Conservation (phyloP, 2,888 invertebrate species). For the Pterobdella sp. region DNA sequence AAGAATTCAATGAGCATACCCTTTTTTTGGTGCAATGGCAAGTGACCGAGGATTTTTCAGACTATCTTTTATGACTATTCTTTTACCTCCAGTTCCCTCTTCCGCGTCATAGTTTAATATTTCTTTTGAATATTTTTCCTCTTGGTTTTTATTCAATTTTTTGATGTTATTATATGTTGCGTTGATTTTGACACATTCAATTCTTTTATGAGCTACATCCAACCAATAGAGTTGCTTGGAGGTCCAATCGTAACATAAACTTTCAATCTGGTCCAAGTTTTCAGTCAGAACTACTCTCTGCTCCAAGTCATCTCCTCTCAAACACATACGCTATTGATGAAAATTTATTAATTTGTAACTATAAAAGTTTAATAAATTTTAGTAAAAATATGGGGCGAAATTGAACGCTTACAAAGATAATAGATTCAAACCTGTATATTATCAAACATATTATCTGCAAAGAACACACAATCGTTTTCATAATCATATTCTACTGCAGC, state of each 20-base stretch:
- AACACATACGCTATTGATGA: constrained; percentile 48
- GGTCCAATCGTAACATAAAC: constrained; percentile 82
- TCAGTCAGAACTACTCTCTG: constrained; percentile 61
- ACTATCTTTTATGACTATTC: background rate
- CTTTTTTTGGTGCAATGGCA: constrained; percentile 16
- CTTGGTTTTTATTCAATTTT: constrained; percentile 61
- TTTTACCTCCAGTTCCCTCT: constrained; percentile 11
- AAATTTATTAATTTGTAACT: too few relatives aligned
- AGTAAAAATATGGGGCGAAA: too few relatives aligned
- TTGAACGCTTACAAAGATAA: too few relatives aligned
- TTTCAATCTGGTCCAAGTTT: constrained; percentile 72
- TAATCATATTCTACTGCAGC: constrained; percentile 80
- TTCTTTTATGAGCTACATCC: constrained; percentile 66
- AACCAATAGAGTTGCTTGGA: constrained; percentile 78
- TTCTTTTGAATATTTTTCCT: background rate
- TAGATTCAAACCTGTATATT: constrained; percentile 58
- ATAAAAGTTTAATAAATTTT: too few relatives aligned
- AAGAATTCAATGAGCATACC: constrained; percentile 4
- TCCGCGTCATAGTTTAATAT: background rate
- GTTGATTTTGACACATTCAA: constrained; percentile 70
- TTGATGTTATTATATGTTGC: constrained; percentile 70
- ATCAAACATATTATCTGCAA: constrained; percentile 75
- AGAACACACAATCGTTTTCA: constrained; percentile 74
- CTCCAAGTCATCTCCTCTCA: constrained; percentile 63
- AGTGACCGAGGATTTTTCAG: constrained; percentile 17